Evolutionary conservation across 1,140 invertebrate species (phyloP).

Genomic region (Drosophila murphyi): DNA sequence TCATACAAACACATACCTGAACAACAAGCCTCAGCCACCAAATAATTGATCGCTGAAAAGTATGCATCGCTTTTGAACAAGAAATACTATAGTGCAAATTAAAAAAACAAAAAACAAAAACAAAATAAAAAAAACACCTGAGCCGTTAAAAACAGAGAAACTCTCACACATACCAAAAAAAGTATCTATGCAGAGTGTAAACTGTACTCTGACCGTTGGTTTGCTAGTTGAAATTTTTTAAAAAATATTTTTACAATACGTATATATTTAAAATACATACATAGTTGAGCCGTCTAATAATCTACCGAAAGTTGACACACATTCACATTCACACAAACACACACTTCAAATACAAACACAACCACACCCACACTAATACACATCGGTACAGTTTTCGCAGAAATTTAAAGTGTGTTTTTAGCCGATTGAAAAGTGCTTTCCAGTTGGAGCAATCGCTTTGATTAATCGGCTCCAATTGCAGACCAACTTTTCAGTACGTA

Average conservation of each 20-base stretch:
- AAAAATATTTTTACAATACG: conserved; percentile 71
- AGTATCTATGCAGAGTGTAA: conserved; percentile 66
- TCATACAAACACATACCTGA: conserved; percentile 14
- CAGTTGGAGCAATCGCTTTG: conserved; percentile 24
- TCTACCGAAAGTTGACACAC: conserved; percentile 77
- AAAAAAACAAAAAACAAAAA: conserved; percentile 18
- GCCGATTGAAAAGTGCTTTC: conserved; percentile 59
- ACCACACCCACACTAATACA: conserved; percentile 41
- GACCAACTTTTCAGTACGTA: conserved; percentile 38
- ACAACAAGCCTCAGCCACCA: conserved; percentile 10
- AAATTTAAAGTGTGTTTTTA: conserved; percentile 55
- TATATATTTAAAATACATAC: conserved; percentile 52
- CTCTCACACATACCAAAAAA: conserved; percentile 32
- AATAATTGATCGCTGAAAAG: conserved; percentile 14
- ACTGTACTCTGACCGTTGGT: conserved; percentile 78
- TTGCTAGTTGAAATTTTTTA: conserved; percentile 80
- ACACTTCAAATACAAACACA: conserved; percentile 17
- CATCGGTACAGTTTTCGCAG: conserved; percentile 50
- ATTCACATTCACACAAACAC: conserved; percentile 43
- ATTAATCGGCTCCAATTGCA: conserved; percentile 31
- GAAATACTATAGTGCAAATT: conserved; percentile 47
- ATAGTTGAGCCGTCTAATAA: conserved; percentile 74
- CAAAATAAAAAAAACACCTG: conserved; percentile 37
- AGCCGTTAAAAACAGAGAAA: conserved; percentile 26
- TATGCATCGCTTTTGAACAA: conserved; percentile 34